Evolutionary conservation across 1,140 invertebrate species (phyloP), one percentile per base, ranked within the genome.

Genomic region (Meloidogyne exigua): DNA sequence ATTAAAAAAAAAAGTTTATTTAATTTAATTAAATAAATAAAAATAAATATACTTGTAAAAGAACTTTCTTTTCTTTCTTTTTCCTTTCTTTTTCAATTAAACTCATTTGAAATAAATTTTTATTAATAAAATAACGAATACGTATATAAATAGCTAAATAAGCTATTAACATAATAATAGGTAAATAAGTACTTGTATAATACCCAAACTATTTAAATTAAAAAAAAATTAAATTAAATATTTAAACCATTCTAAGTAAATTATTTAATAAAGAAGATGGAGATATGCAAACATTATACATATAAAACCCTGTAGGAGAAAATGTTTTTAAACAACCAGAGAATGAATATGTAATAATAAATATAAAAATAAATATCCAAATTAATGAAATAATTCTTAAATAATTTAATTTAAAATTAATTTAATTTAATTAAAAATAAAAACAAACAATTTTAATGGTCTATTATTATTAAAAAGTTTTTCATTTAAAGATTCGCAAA

Each of bases 301-400:
- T 49, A 67, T 32, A 76, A 28, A 76, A 76, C 5, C 76, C 73
- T 72, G 74, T 77, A 15, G 44, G 42, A 57, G 72, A 65, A 28
- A 77, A 77, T 21, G 76, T 68, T 49, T 77, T 77, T 23, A 62
- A n/a, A 39, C 76, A 77, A 25, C 76, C 76, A 68, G 62, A 32
- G 11, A 77, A 25, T 32, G 66, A 67, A 15, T 44, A 23, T 18
- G 9, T 7, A 49, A 36, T 32, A 25, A 76, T 26, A 76, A 66
- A 77, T 25, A 1, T 32, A 23, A 76, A 68, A 26, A 77, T 57
- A 76, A 78, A 65, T 42, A 76, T 4, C 76, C 76, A 77, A 36
- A 77, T 36, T 18, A 36, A 42, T 28, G 21, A 42, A 49, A 77
- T 68, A 23, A 57, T 69, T 26, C 76, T 32, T 78, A 77, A 68